Conservation (phyloP, 1,140 invertebrate species). For the Conus betulinus region DNA sequence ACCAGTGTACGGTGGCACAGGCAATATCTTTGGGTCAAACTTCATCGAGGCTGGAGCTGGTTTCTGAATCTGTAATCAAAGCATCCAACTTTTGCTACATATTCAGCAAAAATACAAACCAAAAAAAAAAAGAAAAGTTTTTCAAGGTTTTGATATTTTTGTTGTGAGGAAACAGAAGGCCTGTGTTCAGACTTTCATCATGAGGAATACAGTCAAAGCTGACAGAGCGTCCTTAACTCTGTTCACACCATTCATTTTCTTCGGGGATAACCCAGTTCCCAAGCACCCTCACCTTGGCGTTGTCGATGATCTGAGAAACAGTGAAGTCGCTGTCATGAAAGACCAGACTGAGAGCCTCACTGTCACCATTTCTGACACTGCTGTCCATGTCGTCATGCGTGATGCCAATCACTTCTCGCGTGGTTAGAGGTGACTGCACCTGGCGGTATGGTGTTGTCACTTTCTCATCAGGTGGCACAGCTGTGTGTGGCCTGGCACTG, state of each 20-base stretch:
- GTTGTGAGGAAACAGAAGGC: background rate
- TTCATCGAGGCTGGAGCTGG: slow-evolving; percentile 58
- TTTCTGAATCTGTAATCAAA: slow-evolving; percentile 70
- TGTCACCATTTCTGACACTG: slow-evolving; percentile 49
- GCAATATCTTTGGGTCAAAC: slow-evolving; percentile 72
- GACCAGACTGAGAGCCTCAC: slow-evolving; percentile 62
- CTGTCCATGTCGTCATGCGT: slow-evolving; percentile 50
- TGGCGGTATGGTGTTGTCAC: slow-evolving; percentile 61
- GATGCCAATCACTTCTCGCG: slow-evolving; percentile 58
- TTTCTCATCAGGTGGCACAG: slow-evolving; percentile 68
- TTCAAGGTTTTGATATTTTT: no score
- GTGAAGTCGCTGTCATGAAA: slow-evolving; percentile 72
- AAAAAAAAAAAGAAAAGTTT: no score
- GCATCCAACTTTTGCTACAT: no score
- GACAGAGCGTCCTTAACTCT: no score
- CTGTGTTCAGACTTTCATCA: no score
- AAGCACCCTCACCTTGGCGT: slow-evolving; percentile 66
- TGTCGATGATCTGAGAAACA: slow-evolving; percentile 71
- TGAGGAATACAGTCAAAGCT: no score
- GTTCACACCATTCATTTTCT: no score
- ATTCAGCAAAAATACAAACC: no score
- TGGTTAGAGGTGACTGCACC: slow-evolving; percentile 60
- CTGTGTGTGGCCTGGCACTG: slow-evolving; percentile 71
- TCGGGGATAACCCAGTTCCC: no score
- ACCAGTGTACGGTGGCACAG: slow-evolving; percentile 70